Conservation (phyloP, 2,888 invertebrate species). For the Drosophila falleni region DNA sequence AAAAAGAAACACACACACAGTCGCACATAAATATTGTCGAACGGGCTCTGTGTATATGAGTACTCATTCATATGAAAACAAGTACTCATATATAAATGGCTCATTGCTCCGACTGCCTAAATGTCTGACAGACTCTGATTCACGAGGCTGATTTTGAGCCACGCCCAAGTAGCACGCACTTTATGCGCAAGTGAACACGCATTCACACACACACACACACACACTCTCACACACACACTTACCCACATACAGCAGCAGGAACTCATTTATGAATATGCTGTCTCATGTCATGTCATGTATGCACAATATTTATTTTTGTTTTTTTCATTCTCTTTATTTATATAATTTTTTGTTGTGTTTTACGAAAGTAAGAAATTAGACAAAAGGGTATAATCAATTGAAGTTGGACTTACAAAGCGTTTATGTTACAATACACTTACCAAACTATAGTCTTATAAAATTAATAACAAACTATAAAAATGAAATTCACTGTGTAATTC, state of each 20-base stretch:
- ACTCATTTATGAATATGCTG: constrained; percentile 64
- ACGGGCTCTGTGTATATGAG: constrained; percentile 27
- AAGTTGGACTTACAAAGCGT: background rate
- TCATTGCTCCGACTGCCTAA: constrained; percentile 40
- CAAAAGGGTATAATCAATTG: constrained; percentile 42
- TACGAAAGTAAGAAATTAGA: background rate
- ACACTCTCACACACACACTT: constrained; percentile 21
- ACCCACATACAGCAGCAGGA: constrained; percentile 21
- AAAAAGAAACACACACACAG: constrained; percentile 15
- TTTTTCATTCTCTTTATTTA: constrained; percentile 10
- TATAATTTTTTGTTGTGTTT: constrained; percentile 22
- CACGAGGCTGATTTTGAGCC: constrained; percentile 46
- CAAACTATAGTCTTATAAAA: background rate
- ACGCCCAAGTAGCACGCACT: constrained; percentile 69
- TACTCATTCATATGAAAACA: constrained; percentile 46
- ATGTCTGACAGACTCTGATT: constrained; percentile 28
- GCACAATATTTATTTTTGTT: constrained; percentile 22
- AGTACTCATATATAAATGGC: constrained; percentile 39
- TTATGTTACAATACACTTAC: background rate
- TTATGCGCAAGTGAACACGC: constrained; percentile 68
- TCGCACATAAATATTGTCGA: constrained; percentile 13
- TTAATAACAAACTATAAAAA: background rate
- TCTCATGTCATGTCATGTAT: constrained; percentile 61
- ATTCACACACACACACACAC: constrained; percentile 60
- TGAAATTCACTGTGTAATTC: no score